Base-by-base conservation (phyloP, 2,888 invertebrate species). In the Furcula furcula region DNA sequence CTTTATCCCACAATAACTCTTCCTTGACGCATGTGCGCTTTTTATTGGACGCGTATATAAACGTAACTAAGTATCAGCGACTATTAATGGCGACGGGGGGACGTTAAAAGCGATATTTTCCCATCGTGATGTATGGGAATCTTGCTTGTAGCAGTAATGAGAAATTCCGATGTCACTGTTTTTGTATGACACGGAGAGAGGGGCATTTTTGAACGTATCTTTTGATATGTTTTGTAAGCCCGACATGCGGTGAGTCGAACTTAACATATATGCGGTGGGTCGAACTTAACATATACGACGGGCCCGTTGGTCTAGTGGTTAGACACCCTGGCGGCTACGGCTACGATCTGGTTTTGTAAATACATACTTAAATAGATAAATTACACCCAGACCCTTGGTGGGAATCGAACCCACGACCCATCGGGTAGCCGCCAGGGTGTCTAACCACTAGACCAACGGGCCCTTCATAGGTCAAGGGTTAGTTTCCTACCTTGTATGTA, bases 161-260 rank as follows among this genome's bases (percentile, higher is more conserved):
- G 85, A 86, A 86, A 85, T 86, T 85, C 85, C 84, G 65, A 70
- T 83, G 85, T 84, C 84, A 79, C 76, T 55, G 76, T 66, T 79
- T 77, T 77, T 80, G 75, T 83, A 75, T 76, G 74, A 77, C 59
- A 64, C 59, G 47, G 55, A 51, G 37, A 48, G 60, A 50, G 60
- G 46, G 57, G 50, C 64, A 65, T 71, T 77, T 79, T 76, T 71
- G 57, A 73, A 62, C 62, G 52, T 55, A 34, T 38, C 38, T 40
- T 45, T 37, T 57, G 34, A 52, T 51, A 58, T 45, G 55, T 56
- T 59, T 55, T 57, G 51, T 55, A 38, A 47, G 36, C 52, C 44
- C 50, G 54, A 56, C 54, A 55, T 36, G 45, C 40, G 34, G 36
- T 45, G 41, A 42, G n/a, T n/a, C n/a, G n/a, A n/a, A n/a, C n/a